These are phyloP conservation scores for Sylvilagus floridanus DNA, from an alignment of 2,797 vertebrate species.

Conservation along the genomic window DNA sequence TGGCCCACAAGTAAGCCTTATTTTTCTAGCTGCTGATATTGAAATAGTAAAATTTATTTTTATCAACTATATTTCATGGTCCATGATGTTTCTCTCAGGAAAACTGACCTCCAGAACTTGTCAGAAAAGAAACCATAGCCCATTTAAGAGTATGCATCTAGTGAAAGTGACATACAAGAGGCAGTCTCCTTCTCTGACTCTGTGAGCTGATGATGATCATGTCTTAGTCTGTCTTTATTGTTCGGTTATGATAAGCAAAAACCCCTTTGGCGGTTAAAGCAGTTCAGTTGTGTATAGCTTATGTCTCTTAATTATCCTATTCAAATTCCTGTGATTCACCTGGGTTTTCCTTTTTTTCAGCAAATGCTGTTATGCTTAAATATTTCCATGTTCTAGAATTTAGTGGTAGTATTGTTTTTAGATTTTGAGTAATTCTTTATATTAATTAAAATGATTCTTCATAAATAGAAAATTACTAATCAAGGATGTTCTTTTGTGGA, in stretches of 20 bases:
- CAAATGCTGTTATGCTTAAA: neutral
- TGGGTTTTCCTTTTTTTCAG: constrained; percentile 22
- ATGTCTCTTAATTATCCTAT: neutral
- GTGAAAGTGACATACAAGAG: neutral
- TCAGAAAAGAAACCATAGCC: constrained; percentile 27
- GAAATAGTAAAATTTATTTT: constrained; percentile 5
- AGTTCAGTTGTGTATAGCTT: neutral
- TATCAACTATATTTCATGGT: constrained; percentile 43
- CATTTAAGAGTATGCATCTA: neutral
- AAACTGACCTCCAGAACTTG: neutral
- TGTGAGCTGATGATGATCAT: neutral
- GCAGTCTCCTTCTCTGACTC: neutral
- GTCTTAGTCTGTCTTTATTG: neutral
- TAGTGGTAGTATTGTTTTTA: neutral
- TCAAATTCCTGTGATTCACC: constrained; percentile 2
- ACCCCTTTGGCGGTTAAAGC: constrained; percentile 16
- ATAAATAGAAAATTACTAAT: constrained; percentile 49
- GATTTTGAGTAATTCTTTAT: neutral
- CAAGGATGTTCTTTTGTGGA: constrained; percentile 42
- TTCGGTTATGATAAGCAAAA: neutral
- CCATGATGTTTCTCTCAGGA: neutral
- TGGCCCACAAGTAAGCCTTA: constrained; percentile 25
- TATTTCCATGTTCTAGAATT: constrained; percentile 12
- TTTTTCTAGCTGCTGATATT: constrained; percentile 25
- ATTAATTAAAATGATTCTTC: constrained; percentile 20